Evolutionary conservation across 2,888 invertebrate species (phyloP).

Genomic region (Anorthoa munda): DNA sequence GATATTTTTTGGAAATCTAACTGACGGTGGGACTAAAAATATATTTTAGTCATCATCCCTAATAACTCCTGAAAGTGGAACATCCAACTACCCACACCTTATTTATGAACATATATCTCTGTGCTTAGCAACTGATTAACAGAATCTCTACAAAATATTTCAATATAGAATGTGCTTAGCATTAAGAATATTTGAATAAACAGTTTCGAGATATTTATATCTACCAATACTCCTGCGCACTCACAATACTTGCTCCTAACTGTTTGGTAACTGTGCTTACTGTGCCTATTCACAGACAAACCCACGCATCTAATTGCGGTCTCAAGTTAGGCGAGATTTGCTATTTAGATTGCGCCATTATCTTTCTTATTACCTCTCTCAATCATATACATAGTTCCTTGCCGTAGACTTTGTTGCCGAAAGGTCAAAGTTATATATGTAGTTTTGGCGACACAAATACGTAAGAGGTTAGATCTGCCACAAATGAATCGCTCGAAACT

Average conservation of each 20-base stretch:
- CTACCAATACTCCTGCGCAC: not conserved
- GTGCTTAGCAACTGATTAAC: too few species aligned
- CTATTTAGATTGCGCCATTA: not conserved
- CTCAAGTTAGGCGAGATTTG: not conserved
- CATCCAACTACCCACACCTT: not conserved
- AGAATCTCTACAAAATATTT: too few species aligned
- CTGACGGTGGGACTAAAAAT: too few species aligned
- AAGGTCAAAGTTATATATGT: not conserved
- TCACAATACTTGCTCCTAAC: not conserved
- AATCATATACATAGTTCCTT: not conserved
- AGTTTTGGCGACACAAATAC: not conserved
- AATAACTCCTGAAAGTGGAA: not conserved
- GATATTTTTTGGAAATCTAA: too few species aligned
- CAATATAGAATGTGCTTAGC: too few species aligned
- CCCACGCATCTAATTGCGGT: not conserved
- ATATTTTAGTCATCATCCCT: too few species aligned
- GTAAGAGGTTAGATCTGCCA: too few species aligned
- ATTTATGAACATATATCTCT: too few species aligned
- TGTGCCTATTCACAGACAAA: not conserved
- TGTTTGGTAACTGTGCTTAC: not conserved
- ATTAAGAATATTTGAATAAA: too few species aligned
- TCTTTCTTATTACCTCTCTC: not conserved
- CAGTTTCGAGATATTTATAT: too few species aligned
- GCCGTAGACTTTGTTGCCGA: too few species aligned
- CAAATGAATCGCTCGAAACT: not conserved